These are phyloP conservation scores for Glareola pratincola DNA, from an alignment of 2,113 vertebrate genomes.

Conservation along the genomic window DNA sequence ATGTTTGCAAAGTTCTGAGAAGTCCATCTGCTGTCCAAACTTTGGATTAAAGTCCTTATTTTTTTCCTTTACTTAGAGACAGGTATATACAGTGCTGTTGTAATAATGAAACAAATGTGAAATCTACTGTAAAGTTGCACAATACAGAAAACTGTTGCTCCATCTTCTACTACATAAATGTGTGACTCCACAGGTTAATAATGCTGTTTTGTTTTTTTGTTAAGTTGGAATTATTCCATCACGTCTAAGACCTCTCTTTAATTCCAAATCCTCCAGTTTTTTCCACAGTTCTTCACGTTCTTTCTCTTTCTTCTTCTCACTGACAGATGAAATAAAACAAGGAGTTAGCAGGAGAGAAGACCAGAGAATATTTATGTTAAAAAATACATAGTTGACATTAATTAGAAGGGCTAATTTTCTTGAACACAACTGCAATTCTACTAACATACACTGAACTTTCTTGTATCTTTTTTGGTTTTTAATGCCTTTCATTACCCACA, in stretches of 20 bases:
- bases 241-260: slow-evolving; percentile 95
- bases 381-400: not conserved
- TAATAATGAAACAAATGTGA: slow-evolving; percentile 98
- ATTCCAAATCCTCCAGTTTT: slow-evolving; percentile 98
- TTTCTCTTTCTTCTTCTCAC: slow-evolving; percentile 99
- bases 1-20: slow-evolving; percentile 85
- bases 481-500: not conserved
- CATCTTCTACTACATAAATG: slow-evolving; percentile 86
- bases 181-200: slow-evolving; percentile 83
- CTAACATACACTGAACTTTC: not conserved
- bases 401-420: not conserved
- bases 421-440: not conserved
- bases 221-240: slow-evolving; percentile 98
- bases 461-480: not conserved
- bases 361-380: not conserved
- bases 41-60: slow-evolving; percentile 87
- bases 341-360: slow-evolving; percentile 36
- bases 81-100: slow-evolving; percentile 99
- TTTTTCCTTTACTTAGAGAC: slow-evolving; percentile 86
- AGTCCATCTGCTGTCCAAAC: slow-evolving; percentile 87
- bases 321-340: slow-evolving; percentile 69
- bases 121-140: slow-evolving; percentile 99
- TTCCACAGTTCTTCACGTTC: slow-evolving; percentile 99
- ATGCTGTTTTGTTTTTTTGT: slow-evolving; percentile 76
- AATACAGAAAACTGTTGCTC: slow-evolving; percentile 92